Evolutionary conservation across 2,888 invertebrate genomes (phyloP).

Genomic region (Eristalis intricaria): DNA sequence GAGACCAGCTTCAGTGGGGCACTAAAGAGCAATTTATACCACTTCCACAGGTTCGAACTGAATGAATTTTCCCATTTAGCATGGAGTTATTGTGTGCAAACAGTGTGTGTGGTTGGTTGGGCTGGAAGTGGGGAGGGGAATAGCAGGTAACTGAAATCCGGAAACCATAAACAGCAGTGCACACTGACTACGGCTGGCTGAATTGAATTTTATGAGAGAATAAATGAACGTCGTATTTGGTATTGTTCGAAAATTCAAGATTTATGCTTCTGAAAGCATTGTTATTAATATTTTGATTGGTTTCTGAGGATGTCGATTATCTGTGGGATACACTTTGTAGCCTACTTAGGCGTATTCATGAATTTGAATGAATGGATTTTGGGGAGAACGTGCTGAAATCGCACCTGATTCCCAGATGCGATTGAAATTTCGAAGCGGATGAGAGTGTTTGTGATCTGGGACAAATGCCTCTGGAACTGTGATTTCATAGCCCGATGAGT

Average conservation of each 20-base stretch:
- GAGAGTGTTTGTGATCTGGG: too few species aligned
- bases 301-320: constrained; percentile 11
- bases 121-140: too few species aligned
- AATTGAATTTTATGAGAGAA: constrained; percentile 14
- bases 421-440: too few species aligned
- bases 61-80: neutral
- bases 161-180: neutral
- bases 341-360: neutral
- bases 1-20: neutral
- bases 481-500: too few species aligned
- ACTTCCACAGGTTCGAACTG: neutral
- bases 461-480: too few species aligned
- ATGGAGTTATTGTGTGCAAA: neutral
- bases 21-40: neutral
- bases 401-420: neutral
- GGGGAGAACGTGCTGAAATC: neutral
- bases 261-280: constrained; percentile 8
- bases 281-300: constrained; percentile 18
- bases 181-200: neutral
- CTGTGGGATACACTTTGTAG: neutral
- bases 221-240: constrained; percentile 15
- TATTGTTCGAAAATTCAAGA: constrained; percentile 20
- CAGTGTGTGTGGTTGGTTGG: neutral
- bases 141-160: neutral
- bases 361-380: neutral